Base-by-base conservation (phyloP, 2,797 vertebrate genomes). In the Cygnus olor region DNA sequence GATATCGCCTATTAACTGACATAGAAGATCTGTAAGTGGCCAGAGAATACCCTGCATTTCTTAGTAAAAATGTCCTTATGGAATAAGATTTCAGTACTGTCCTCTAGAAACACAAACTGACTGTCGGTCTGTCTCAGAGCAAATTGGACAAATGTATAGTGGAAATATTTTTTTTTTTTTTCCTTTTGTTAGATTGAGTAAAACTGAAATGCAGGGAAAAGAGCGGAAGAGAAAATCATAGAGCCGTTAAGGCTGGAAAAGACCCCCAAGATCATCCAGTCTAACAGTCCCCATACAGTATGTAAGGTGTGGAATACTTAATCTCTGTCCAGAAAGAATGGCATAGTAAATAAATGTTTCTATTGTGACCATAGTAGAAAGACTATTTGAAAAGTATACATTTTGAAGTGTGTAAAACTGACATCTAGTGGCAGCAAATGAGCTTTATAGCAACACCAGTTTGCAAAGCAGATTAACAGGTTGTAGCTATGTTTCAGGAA, bases 371-470 rank as follows among this genome's bases (percentile, higher is more conserved):
- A 0, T 11, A n/a, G 36, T 11, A n/a, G 36, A 38, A 57, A 40
- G 42, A 51, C n/a, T 89, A 1, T 36, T 88, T 87, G 73, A 13
- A 32, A 77, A 17, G 15, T 57, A 42, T 65, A 21, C 8, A 10
- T 61, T 96, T 95, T 56, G 6, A 96, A 83, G 72, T 56, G 88
- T 96, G 13, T 79, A 65, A 95, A 96, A 57, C 91, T 97, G 96
- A 95, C 96, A 97, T 93, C 96, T 97, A 97, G 96, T 93, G 96
- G 96, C 80, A 76, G 86, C 42, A 93, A 54, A 49, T 11, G 10
- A 28, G 17, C 45, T 93, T 82, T 53, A 7, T 40, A n/a, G 32
- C 19, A 40, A 65, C 38, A 68, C 17, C 9, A 11, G 9, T 77
- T 89, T 78, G 42, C 24, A 7, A 5, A 80, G 38, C 40, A 63